Conservation (phyloP, 2,113 vertebrate genomes). For the Chaenogobius annularis region DNA sequence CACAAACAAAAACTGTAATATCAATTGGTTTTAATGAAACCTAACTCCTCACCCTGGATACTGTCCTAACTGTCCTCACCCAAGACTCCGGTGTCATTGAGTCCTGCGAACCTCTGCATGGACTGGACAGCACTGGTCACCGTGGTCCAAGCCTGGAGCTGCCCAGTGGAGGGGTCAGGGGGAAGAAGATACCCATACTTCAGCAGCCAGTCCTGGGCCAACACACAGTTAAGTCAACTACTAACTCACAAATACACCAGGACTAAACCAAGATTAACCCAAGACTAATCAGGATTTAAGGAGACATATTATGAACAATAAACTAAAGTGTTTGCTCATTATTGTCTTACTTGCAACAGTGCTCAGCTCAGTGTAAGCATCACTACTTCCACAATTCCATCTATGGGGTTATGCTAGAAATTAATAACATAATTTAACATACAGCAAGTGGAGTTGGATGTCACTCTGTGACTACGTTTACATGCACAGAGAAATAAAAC, state of each 20-base stretch:
- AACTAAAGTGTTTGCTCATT: no score
- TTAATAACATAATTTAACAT: no score
- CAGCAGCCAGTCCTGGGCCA: slow-evolving; percentile 71
- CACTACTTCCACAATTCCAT: no score
- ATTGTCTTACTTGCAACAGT: no score
- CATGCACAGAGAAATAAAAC: no score
- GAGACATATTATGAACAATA: no score
- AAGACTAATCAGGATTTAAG: no score
- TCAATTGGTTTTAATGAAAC: not conserved
- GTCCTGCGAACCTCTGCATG: slow-evolving; percentile 80
- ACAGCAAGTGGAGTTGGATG: no score
- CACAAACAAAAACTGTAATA: not conserved
- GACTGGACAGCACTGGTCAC: slow-evolving; percentile 72
- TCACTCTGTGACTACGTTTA: no score
- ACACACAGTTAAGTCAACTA: not conserved
- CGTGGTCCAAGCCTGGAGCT: slow-evolving; percentile 77
- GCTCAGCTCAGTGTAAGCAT: no score
- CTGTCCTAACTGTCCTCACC: slow-evolving; percentile 57
- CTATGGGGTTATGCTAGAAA: no score
- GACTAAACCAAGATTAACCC: not conserved
- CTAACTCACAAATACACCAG: not conserved
- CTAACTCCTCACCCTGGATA: no score
- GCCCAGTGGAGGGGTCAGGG: slow-evolving; percentile 70
- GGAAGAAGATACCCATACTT: slow-evolving; percentile 78
- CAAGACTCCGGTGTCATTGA: slow-evolving; percentile 71